phyloP scores from a whole-genome alignment of 1,140 invertebrate species.

The Drosophila nigrodunni region DNA sequence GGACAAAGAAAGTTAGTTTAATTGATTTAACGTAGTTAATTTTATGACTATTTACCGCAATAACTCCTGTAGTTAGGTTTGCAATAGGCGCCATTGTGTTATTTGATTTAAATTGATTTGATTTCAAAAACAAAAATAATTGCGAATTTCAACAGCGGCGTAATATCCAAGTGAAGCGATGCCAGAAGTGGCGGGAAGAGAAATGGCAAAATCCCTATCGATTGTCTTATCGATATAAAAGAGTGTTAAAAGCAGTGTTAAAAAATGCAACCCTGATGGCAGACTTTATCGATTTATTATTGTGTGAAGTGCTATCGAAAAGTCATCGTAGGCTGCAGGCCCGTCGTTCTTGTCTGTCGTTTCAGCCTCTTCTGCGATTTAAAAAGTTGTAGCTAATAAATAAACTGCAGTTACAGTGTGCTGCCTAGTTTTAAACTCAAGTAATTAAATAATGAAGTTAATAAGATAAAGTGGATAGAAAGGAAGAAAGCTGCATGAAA shows the following conservation, averaged over 20 bases:
- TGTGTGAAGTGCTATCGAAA: conserved; percentile 30
- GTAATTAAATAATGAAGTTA: not conserved
- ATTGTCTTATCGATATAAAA: not conserved
- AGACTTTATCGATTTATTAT: conserved; percentile 17
- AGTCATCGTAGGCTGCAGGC: conserved; percentile 39
- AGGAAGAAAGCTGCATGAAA: conserved; percentile 45
- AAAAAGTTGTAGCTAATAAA: conserved; percentile 4
- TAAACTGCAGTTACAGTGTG: conserved; percentile 10
- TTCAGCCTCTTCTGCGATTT: conserved; percentile 18
- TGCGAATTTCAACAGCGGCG: conserved; percentile 34
- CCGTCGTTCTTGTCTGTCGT: conserved; percentile 32
- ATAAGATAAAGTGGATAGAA: conserved; percentile 2
- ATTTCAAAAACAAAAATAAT: not conserved
- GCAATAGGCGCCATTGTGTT: conserved; percentile 32
- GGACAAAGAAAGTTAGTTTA: not conserved
- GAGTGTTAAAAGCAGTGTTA: not conserved
- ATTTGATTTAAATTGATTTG: not conserved
- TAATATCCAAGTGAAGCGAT: conserved; percentile 23
- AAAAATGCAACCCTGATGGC: not conserved
- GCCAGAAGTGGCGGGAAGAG: conserved; percentile 65
- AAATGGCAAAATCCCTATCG: conserved; percentile 18
- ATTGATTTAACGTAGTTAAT: not conserved
- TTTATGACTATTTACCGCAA: conserved; percentile 32
- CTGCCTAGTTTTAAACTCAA: not conserved
- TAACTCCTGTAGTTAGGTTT: conserved; percentile 39